These are phyloP conservation scores for Augochlorella aurata DNA, from an alignment of 2,888 invertebrate genomes.

Conservation along the genomic window DNA sequence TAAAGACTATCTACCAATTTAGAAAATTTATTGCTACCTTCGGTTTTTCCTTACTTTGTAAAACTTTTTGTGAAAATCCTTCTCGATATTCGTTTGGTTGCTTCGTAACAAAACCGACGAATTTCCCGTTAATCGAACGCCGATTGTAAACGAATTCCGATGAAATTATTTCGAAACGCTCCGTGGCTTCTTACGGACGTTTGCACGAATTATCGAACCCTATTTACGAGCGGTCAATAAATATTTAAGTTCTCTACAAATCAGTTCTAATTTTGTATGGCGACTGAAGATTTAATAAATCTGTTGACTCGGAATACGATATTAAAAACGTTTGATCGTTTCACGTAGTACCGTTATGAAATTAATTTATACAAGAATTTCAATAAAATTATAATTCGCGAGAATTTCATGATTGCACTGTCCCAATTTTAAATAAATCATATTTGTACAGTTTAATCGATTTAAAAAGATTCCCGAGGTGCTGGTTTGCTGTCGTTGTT, in stretches of 20 bases:
- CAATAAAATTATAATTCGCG: neutral
- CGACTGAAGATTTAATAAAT: conserved; percentile 33
- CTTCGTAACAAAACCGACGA: conserved; percentile 8
- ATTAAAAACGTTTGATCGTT: neutral
- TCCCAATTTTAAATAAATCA: conserved; percentile 10
- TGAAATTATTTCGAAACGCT: neutral
- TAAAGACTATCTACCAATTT: conserved; percentile 46
- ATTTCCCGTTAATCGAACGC: conserved; percentile 17
- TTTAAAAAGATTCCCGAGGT: conserved; percentile 1
- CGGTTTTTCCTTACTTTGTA: conserved; percentile 20
- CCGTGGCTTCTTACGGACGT: neutral
- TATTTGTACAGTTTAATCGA: neutral
- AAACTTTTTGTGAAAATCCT: conserved; percentile 39
- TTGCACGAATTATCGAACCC: conserved; percentile 4
- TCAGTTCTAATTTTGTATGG: neutral
- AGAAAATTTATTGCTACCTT: conserved; percentile 60
- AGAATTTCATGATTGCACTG: neutral
- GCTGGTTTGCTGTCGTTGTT: neutral
- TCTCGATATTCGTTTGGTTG: conserved; percentile 9
- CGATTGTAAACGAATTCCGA: conserved; percentile 18
- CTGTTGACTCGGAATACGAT: neutral
- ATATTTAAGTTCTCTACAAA: conserved; percentile 2
- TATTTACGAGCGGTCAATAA: neutral
- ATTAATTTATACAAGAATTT: neutral
- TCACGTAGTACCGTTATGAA: neutral